These are phyloP conservation scores for Montipora capitata DNA, from an alignment of 92 coral and sea anemone genomes.

Conservation along the genomic window DNA sequence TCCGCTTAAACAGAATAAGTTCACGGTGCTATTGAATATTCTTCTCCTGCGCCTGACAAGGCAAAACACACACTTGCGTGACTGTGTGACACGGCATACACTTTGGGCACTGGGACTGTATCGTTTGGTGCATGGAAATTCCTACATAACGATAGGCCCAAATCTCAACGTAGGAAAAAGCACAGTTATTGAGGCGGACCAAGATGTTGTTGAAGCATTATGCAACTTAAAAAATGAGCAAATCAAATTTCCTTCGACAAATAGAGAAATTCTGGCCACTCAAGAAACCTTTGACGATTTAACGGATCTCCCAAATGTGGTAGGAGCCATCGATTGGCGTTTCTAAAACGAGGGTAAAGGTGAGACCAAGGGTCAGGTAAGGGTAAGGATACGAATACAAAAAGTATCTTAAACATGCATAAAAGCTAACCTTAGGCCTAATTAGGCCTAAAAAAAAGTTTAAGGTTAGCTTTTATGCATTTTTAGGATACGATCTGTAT, in stretches of 20 bases:
- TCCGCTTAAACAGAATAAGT: slow-evolving; percentile 32
- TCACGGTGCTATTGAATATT: slow-evolving; percentile 23
- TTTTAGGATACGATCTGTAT: no score
- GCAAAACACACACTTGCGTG: slow-evolving; percentile 31
- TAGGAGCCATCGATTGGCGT: slow-evolving; percentile 46
- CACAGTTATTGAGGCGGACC: slow-evolving; percentile 62
- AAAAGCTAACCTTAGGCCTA: no score
- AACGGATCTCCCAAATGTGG: slow-evolving; percentile 40
- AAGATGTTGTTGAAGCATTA: slow-evolving; percentile 65
- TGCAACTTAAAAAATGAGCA: slow-evolving; percentile 20
- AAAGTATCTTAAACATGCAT: no score
- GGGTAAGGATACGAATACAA: no score
- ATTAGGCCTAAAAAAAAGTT: no score
- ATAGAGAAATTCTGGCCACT: slow-evolving; percentile 30
- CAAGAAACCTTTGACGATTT: slow-evolving; percentile 35
- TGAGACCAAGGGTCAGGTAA: no score
- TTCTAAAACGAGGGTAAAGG: no score
- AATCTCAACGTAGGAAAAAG: slow-evolving; percentile 47
- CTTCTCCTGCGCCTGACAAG: slow-evolving; percentile 42
- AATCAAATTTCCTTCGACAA: slow-evolving; percentile 50
- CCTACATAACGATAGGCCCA: slow-evolving; percentile 48
- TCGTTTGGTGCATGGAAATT: slow-evolving; percentile 59
- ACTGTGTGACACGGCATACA: slow-evolving; percentile 39
- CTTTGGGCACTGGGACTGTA: slow-evolving; percentile 52
- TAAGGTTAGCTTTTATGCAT: no score